Percentiles rank a stretch among this genome's conserved stretches.
phyloP scores from a whole-genome alignment of 2,888 invertebrate species.

The Celastrina argiolus region DNA sequence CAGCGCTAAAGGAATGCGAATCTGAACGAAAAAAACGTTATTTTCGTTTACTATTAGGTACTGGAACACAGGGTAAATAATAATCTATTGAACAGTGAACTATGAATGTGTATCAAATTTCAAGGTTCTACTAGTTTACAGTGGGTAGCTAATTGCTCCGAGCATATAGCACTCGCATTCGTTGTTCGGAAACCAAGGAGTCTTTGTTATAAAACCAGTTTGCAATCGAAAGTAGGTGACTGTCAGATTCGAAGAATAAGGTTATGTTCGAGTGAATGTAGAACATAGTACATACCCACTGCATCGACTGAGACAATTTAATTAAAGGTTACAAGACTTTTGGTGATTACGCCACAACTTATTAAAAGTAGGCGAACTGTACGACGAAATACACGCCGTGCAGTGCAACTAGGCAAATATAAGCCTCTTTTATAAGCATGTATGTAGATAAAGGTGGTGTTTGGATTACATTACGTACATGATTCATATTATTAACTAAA shows the following conservation, averaged over 20 bases:
- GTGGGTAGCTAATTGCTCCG: constrained; percentile 11
- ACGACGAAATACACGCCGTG: not conserved
- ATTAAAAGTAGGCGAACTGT: constrained; percentile 23
- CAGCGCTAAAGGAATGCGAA: no score
- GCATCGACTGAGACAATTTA: constrained; percentile 13
- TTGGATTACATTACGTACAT: no score
- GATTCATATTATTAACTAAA: no score
- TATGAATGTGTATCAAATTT: not conserved
- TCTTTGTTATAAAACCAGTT: constrained; percentile 60
- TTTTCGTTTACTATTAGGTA: no score
- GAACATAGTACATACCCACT: constrained; percentile 50
- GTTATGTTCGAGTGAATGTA: constrained; percentile 44
- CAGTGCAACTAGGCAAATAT: not conserved
- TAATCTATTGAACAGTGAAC: not conserved
- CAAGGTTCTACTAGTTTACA: constrained; percentile 1
- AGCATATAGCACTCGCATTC: constrained; percentile 4
- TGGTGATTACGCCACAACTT: constrained; percentile 35
- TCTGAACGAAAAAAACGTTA: no score
- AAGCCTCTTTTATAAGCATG: no score
- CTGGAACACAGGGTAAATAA: no score
- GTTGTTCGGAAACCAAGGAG: constrained; percentile 42
- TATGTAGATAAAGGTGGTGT: no score
- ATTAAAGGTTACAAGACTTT: constrained; percentile 20
- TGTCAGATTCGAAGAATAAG: constrained; percentile 50
- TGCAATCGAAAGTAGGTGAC: constrained; percentile 67